phyloP scores from a whole-genome alignment of 2,888 invertebrate genomes.

The Drosophila antonietae region DNA sequence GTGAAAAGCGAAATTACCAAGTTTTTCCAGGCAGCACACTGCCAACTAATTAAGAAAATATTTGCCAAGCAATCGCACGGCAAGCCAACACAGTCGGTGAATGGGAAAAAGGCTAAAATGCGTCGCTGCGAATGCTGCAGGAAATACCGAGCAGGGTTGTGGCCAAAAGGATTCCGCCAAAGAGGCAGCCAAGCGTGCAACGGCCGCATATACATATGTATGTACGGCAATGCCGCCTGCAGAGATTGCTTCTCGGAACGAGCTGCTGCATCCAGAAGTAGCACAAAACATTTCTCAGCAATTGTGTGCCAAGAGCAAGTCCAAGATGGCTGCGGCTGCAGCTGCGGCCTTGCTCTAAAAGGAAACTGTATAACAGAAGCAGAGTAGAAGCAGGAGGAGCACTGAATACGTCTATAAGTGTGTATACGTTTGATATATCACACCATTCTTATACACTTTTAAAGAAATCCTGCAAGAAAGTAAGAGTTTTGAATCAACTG shows the following conservation, averaged over 20 bases:
- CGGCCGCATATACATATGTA: constrained; percentile 40
- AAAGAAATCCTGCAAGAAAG: background rate
- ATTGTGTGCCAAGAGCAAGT: constrained; percentile 59
- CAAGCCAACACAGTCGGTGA: constrained; percentile 29
- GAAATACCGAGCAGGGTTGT: constrained; percentile 36
- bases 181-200: constrained; percentile 56
- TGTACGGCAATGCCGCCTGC: constrained; percentile 44
- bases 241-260: constrained; percentile 55
- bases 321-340: constrained; percentile 47
- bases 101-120: constrained; percentile 32
- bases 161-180: constrained; percentile 40
- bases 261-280: constrained; percentile 29
- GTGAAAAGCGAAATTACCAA: constrained; percentile 19
- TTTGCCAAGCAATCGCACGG: constrained; percentile 66
- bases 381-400: constrained; percentile 10
- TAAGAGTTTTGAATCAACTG: background rate
- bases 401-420: background rate
- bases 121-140: constrained; percentile 55
- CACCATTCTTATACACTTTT: constrained; percentile 29
- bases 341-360: constrained; percentile 41
- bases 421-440: constrained; percentile 13
- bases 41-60: constrained; percentile 79
- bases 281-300: constrained; percentile 59
- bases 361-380: constrained; percentile 19
- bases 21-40: constrained; percentile 39